Base-by-base conservation (phyloP, 1,140 invertebrate genomes). In the Drosophila lacertosa region DNA sequence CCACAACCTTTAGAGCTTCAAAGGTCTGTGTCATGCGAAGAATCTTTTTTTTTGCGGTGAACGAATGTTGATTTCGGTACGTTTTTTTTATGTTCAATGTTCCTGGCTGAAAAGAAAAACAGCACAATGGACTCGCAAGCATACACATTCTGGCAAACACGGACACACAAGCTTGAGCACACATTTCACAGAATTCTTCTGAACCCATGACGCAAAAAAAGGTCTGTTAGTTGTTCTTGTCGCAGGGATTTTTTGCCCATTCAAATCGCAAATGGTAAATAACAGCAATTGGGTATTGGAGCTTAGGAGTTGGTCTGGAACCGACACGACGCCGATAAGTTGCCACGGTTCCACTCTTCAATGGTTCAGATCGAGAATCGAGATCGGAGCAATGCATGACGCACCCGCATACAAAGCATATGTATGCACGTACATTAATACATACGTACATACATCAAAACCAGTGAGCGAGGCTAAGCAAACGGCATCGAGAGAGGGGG, bases 401-500 rank as follows among this genome's bases (percentile, higher is more conserved):
- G 62, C 77, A 80, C 77, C 77, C 77, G 77, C 77, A 80, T 80
- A 53, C 73, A 11, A 13, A 29, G 58, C 22, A 39, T 9, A 26
- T 6, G 0, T 6, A 26, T n/a, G n/a, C 24, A 39, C 18, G 24
- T 3, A 53, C 42, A 20, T 13, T 15, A n/a, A 47, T 4, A 26
- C 4, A 47, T 3, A 45, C 1, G 13, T 3, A 26, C 3, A 45
- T 1, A 44, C 2, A 11, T 24, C 15, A 29, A 26, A 47, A 15
- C 6, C 5, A 47, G 33, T 37, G 33, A 35, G 33, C 32, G 33
- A 50, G 47, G 11, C n/a, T n/a, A n/a, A n/a, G n/a, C n/a, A n/a
- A n/a, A n/a, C n/a, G 22, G 42, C 40, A 67, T 47, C 35, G 5
- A 16, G 18, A 18, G 40, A 24, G 24, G 10, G 11, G 44, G 54